A percentile compares a stretch with the other conserved stretches of the same genome.
Evolutionary conservation across 1,140 invertebrate genomes (phyloP).

Genomic region (Conus ventricosus): DNA sequence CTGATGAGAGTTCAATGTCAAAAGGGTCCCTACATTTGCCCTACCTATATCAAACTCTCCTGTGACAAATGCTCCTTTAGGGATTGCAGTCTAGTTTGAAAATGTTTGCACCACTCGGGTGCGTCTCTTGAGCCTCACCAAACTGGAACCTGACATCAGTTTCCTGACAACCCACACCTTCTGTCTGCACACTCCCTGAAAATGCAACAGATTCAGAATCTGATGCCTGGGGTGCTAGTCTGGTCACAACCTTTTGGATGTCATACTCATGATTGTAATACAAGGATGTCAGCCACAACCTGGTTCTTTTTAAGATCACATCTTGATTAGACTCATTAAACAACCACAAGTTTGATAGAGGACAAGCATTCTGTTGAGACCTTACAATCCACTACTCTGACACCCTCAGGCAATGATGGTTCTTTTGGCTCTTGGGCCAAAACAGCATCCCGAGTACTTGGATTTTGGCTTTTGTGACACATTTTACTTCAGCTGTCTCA

Average conservation of each 20-base stretch:
- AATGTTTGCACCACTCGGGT: not conserved
- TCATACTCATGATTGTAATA: conserved; percentile 20
- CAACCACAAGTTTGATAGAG: not conserved
- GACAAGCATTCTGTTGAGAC: not conserved
- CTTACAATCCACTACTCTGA: not conserved
- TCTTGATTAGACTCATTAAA: not conserved
- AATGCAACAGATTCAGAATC: not conserved
- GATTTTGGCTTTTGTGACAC: not conserved
- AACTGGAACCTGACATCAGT: not conserved
- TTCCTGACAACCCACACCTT: not conserved
- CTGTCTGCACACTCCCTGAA: not conserved
- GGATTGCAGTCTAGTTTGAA: not conserved
- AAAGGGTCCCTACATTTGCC: conserved; percentile 2
- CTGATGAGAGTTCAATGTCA: not conserved
- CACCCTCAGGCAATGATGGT: not conserved
- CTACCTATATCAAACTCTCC: not conserved
- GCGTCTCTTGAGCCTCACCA: not conserved
- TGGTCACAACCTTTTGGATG: not conserved
- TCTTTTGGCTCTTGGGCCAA: not conserved
- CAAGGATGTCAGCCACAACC: not conserved
- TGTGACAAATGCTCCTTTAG: not conserved
- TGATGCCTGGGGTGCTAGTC: not conserved
- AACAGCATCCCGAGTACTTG: not conserved
- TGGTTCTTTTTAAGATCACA: not conserved
- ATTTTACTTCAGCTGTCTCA: not conserved